Evolutionary conservation across 2,888 invertebrate genomes (phyloP), one percentile per base, ranked within the genome.

Genomic region (Eupithecia inturbata): DNA sequence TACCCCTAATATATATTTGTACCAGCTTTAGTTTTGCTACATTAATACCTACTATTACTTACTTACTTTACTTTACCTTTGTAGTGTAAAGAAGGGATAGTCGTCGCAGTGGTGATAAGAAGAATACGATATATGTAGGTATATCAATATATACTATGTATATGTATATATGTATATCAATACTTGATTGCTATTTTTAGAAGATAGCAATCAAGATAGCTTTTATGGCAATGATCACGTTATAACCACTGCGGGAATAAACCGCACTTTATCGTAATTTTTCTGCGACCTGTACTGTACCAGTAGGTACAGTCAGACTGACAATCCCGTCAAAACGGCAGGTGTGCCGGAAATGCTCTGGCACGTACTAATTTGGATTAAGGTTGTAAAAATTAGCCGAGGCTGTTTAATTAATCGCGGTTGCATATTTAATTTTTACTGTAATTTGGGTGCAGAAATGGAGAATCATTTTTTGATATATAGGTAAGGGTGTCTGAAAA

Each of bases 301-400:
- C 10, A 10, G 4, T 4, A 16, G 9, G 70, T 75, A 77, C 75
- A 64, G 36, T 63, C 64, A 39, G 31, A 12, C 70, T 66, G 57
- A 70, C 63, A 57, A 57, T 22, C 57, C 26, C 57, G 26, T 57
- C 57, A 57, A 57, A 53, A 26, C 12, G 26, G 4, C 57, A 57
- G 26, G 57, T 57, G 26, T 67, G 33, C 73, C 77, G 80, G 78
- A 78, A 80, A 76, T 74, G 77, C 73, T 75, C 69, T 49, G 71
- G 60, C 75, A 71, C 73, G 70, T 75, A 76, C 77, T 73, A 75
- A 76, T 77, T 78, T 67, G 77, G 80, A 78, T 79, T 76, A 78
- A 73, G 73, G 76, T 67, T 71, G 77, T 78, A 78, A 78, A 77
- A 77, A 80, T 77, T 78, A 78, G 76, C 76, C 68, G 71, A 69